Evolutionary conservation across 2,888 invertebrate genomes (phyloP).

Genomic region (Leptothorax acervorum): DNA sequence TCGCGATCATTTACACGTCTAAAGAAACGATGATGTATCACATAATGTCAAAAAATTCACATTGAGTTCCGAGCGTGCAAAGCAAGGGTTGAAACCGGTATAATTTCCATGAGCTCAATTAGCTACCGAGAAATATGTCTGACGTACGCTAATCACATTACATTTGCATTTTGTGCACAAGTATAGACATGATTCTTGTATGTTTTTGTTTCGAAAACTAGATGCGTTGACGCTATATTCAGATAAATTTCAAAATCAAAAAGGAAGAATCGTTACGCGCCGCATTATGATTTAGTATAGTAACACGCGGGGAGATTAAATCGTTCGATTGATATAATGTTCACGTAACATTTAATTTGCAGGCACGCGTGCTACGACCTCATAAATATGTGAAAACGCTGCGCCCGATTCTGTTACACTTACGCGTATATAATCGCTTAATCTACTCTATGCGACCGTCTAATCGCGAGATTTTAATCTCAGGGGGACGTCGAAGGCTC

Average conservation of each 20-base stretch:
- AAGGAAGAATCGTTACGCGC: neutral
- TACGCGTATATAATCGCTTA: neutral
- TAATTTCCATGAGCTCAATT: neutral
- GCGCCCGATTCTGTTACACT: slow-evolving; percentile 31
- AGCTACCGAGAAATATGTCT: neutral
- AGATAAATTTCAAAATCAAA: neutral
- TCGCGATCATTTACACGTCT: slow-evolving; percentile 40
- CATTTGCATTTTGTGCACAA: neutral
- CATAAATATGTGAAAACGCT: slow-evolving; percentile 32
- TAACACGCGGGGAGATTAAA: neutral
- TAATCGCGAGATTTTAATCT: slow-evolving; percentile 45
- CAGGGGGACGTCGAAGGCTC: slow-evolving; percentile 9
- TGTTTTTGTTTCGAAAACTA: neutral
- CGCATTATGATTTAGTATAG: neutral
- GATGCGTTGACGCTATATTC: neutral
- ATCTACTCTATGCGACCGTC: neutral
- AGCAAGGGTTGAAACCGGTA: neutral
- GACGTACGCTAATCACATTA: neutral
- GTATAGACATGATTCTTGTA: neutral
- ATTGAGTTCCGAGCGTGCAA: neutral
- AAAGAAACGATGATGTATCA: neutral
- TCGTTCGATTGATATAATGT: slow-evolving; percentile 25
- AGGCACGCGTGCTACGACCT: slow-evolving; percentile 9
- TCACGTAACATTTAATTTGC: slow-evolving; percentile 34
- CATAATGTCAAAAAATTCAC: neutral